A percentile compares a stretch with the other conserved stretches of the same genome.
Conservation (phyloP, 2,888 invertebrate genomes). For the Volucella inflata region DNA sequence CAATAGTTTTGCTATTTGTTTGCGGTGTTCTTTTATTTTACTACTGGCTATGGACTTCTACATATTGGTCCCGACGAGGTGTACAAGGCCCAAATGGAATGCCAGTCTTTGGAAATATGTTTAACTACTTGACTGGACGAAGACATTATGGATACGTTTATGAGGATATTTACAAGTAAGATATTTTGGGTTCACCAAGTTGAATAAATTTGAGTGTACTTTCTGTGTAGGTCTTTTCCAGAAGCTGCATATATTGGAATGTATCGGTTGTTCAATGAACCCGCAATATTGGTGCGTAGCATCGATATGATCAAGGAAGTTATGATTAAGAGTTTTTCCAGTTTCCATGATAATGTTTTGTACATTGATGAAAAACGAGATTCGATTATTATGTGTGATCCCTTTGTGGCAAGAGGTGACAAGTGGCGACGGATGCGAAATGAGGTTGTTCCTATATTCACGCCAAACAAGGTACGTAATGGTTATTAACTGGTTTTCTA, state of each 20-base stretch:
- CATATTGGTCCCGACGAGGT: conserved; percentile 78
- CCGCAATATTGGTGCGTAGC: conserved; percentile 78
- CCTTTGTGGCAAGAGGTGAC: conserved; percentile 78
- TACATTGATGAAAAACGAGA: conserved; percentile 77
- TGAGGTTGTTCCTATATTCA: conserved; percentile 79
- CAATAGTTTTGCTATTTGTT: conserved; percentile 17
- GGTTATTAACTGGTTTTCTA: no score
- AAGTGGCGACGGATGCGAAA: conserved; percentile 78
- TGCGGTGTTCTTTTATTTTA: conserved; percentile 3
- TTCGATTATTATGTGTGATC: conserved; percentile 77
- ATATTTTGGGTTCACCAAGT: background rate
- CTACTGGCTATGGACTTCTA: conserved; percentile 73
- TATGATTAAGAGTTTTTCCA: conserved; percentile 78
- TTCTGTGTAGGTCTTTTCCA: conserved; percentile 72
- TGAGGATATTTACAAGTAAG: conserved; percentile 78
- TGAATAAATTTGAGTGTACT: background rate
- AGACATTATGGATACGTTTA: conserved; percentile 79
- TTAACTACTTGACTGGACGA: conserved; percentile 75
- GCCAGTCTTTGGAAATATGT: conserved; percentile 80
- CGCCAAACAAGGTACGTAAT: conserved; percentile 77
- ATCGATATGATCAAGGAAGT: conserved; percentile 78
- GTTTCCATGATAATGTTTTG: conserved; percentile 79
- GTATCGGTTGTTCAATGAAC: conserved; percentile 79
- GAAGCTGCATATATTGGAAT: conserved; percentile 77
- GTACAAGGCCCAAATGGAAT: conserved; percentile 77